These are phyloP conservation scores for Hydrolagus affinis DNA, from an alignment of 2,113 vertebrate genomes.

Conservation along the genomic window DNA sequence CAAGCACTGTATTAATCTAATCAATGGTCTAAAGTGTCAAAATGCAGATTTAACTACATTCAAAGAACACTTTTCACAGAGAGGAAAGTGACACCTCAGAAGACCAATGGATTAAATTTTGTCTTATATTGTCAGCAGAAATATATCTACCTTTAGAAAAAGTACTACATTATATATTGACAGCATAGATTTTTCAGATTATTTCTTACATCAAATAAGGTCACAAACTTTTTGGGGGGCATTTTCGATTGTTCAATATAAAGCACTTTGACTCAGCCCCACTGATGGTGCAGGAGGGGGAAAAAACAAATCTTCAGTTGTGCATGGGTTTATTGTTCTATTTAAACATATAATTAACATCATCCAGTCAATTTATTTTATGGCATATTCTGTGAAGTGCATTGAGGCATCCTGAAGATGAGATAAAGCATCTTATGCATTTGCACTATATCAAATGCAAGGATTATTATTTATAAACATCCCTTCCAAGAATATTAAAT, in stretches of 20 bases:
- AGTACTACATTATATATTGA: constrained; percentile 17
- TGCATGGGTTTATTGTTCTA: background rate
- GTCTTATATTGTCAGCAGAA: constrained; percentile 37
- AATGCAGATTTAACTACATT: background rate
- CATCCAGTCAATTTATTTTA: too few species aligned
- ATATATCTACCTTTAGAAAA: constrained; percentile 17
- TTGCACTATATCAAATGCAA: too few species aligned
- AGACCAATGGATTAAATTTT: constrained; percentile 35
- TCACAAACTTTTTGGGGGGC: background rate
- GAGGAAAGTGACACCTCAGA: background rate
- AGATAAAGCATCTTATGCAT: too few species aligned
- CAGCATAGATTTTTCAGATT: constrained; percentile 16
- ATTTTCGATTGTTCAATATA: constrained; percentile 38
- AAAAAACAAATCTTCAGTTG: background rate
- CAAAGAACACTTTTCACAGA: background rate
- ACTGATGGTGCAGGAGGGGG: background rate
- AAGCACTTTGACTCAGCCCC: background rate
- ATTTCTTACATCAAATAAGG: constrained; percentile 33
- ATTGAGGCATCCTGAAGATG: too few species aligned
- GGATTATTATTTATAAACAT: too few species aligned
- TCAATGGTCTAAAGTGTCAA: background rate
- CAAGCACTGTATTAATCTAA: background rate
- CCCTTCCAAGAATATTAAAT: too few species aligned
- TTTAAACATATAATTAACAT: background rate
- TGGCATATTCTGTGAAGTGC: too few species aligned